Conservation (phyloP, 2,113 vertebrate genomes). For the Orycteropus afer region DNA sequence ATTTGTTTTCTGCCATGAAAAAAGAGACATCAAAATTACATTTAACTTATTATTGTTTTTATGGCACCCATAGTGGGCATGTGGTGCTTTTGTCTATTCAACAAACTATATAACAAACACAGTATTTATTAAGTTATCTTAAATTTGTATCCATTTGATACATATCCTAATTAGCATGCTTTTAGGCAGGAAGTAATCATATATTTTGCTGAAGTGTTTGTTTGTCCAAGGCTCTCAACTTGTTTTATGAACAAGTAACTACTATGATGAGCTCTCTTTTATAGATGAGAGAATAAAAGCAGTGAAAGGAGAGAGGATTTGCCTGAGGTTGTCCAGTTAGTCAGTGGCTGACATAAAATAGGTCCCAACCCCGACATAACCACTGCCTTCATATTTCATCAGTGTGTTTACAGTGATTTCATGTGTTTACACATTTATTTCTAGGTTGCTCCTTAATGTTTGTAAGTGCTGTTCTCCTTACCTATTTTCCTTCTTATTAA, state of each 20-base stretch:
- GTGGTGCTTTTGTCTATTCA: background rate
- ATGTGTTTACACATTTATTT: background rate
- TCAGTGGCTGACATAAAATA: rapidly evolving
- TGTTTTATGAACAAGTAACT: background rate
- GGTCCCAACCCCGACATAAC: rapidly evolving
- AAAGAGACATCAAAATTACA: background rate
- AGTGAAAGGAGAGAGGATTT: background rate
- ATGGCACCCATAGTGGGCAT: background rate
- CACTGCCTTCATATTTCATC: background rate
- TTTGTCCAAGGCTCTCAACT: background rate
- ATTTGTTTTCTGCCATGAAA: background rate
- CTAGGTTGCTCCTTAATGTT: background rate
- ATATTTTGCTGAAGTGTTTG: background rate
- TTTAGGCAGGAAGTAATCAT: background rate
- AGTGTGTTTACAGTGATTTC: background rate
- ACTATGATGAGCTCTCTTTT: background rate
- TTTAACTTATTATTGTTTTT: background rate
- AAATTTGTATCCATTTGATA: background rate
- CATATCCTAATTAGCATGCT: background rate
- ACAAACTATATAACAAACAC: background rate
- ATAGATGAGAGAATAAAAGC: background rate
- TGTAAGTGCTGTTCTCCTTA: background rate
- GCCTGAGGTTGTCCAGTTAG: background rate
- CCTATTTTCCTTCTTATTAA: background rate
- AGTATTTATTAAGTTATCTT: background rate